Conservation (phyloP, 2,113 vertebrate species). For the Haemorhous mexicanus region DNA sequence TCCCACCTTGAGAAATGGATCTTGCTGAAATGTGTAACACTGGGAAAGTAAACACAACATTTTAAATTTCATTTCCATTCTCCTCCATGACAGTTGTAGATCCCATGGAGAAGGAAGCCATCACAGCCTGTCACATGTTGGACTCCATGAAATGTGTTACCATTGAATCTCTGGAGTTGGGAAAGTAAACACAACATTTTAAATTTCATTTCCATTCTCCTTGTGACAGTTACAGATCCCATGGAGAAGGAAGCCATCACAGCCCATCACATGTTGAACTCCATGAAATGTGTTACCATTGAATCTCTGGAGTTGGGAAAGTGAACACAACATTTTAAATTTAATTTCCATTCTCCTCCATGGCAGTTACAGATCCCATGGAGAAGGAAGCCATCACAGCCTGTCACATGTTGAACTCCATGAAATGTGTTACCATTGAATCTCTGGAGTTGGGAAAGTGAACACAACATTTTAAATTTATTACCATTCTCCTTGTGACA, state of each 20-base stretch:
- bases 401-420: too few species aligned
- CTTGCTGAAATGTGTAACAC: not conserved
- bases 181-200: too few species aligned
- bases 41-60: not conserved
- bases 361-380: too few species aligned
- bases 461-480: too few species aligned
- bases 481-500: too few species aligned
- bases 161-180: not conserved
- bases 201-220: constrained; percentile 1
- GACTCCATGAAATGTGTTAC: not conserved
- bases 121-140: not conserved
- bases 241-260: not conserved
- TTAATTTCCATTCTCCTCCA: too few species aligned
- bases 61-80: constrained; percentile 1
- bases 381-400: too few species aligned
- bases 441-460: too few species aligned
- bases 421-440: too few species aligned
- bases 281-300: not conserved
- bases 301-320: not conserved
- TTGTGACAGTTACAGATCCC: not conserved
- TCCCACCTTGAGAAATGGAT: not conserved
- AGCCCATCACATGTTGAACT: not conserved
- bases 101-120: not conserved
- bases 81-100: not conserved
- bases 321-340: too few species aligned